Evolutionary conservation across 2,888 invertebrate species (phyloP).

Genomic region (Lordiphosa fenestrarum): DNA sequence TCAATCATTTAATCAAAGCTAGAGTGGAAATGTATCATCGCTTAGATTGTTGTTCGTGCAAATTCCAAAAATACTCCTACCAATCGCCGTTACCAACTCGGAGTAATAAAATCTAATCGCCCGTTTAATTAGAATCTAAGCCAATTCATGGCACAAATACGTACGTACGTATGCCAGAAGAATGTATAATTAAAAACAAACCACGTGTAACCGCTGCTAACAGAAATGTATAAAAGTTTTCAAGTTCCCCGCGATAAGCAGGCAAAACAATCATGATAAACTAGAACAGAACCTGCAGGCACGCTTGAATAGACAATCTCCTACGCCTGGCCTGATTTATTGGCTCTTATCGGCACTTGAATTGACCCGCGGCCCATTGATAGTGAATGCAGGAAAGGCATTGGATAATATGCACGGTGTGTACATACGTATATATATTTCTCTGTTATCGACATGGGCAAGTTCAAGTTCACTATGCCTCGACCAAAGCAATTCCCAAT

Average conservation of each 20-base stretch:
- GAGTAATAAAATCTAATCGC: slow-evolving; percentile 22
- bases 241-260: too few relatives aligned
- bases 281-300: too few relatives aligned
- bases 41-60: slow-evolving; percentile 4
- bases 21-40: slow-evolving; percentile 1
- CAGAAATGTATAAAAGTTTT: too few relatives aligned
- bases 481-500: too few relatives aligned
- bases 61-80: background rate
- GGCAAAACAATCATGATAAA: too few relatives aligned
- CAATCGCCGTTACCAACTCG: slow-evolving; percentile 4
- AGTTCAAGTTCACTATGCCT: slow-evolving; percentile 18
- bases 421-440: too few relatives aligned
- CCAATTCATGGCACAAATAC: slow-evolving; percentile 1
- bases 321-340: slow-evolving; percentile 44
- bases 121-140: slow-evolving; percentile 20
- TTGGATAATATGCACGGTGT: slow-evolving; percentile 17
- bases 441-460: background rate
- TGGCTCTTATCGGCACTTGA: slow-evolving; percentile 45
- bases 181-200: background rate
- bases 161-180: too few relatives aligned
- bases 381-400: slow-evolving; percentile 44
- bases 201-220: background rate
- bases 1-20: too few relatives aligned
- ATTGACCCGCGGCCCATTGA: slow-evolving; percentile 50
- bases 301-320: too few relatives aligned